Base-by-base conservation (phyloP, 2,797 vertebrate species). In the Odontamblyopus rebecca region DNA sequence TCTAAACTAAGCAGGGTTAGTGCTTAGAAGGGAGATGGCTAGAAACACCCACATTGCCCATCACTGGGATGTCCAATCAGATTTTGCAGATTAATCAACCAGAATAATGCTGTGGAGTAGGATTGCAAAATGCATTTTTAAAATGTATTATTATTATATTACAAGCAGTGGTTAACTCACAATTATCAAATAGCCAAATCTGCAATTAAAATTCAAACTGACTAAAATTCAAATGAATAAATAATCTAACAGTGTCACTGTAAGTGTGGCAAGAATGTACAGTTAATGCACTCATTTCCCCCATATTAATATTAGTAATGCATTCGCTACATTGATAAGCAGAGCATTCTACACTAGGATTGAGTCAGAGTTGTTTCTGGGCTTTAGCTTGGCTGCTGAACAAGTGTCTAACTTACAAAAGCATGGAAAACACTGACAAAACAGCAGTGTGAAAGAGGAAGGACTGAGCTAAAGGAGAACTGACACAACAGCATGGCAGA, bases 401-500 rank as follows among this genome's bases (percentile, higher is more conserved):
- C 19, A 62, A 76, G 44, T 68, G 18, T 23, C 32, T 26, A 56
- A 26, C 38, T 44, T 13, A 64, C 38, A 44, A 41, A 64, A 44
- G 44, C 11, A 44, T 15, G 18, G 38, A 48, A 64, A 64, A 64
- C 2, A 64, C 38, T 26, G 11, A 12, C 62, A 62, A 44, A 64
- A 44, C n/a, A 64, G 19, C 32, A 5, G 35, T 6, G 32, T 48
- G 38, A 64, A 64, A 64, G 62, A 64, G 62, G 62, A 64, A 44
- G 61, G 35, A 63, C 19, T 63, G 32, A 23, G n/a, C 38, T 64
- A 64, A 64, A 64, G 62, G 62, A 44, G 35, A 64, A 44, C 62
- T 64, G 62, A 44, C 62, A 44, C n/a, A 44, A 64, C n/a, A 35
- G 18, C 16, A 35, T 35, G 30, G 30, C 60, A 61, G 16, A 61